Base-by-base conservation (phyloP, 2,888 invertebrate species). In the Lochmaea capreae region DNA sequence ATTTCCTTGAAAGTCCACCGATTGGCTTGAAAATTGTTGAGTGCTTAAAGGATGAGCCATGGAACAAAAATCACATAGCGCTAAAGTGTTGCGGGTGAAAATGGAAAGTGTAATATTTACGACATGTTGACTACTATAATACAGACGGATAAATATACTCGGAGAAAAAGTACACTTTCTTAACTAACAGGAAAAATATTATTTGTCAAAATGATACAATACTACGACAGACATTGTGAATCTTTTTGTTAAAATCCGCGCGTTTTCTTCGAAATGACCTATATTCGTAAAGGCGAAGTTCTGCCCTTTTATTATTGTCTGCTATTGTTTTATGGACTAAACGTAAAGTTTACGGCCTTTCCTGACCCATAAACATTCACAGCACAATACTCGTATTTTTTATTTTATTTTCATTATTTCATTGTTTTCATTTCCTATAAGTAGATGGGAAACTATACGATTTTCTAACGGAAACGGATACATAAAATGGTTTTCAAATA, bases 341-440 rank as follows among this genome's bases (percentile, higher is more conserved):
- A 16, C 43, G 42, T 43, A 42, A 63, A 62, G 39, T 39, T 43
- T 63, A 63, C 18, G 12, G 39, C 39, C 42, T 43, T 59, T 26
- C 59, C 16, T 43, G 62, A 43, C 62, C 62, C 43, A 63, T 63
- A 63, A 63, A 63, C 62, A 63, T 63, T 63, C 43, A 63, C 62
- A 43, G 43, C 62, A 39, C 5, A 43, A 63, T 63, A 63, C 62
- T 63, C 16, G 14, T 39, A 8, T 33, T 33, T 33, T 33, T 33
- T 5, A 33, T 62, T 63, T 63, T 63, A 43, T 63, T 63, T 43
- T 43, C 62, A 39, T 43, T 62, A 62, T 62, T 42, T 62, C 43
- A 62, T 62, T 63, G 43, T 63, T 43, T 63, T 16, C 62, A 63
- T 63, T 63, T 54, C 54, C 54, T 54, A 54, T 54, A 18, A 54